Conservation (phyloP, 2,113 vertebrate genomes). For the Chiloscyllium plagiosum region DNA sequence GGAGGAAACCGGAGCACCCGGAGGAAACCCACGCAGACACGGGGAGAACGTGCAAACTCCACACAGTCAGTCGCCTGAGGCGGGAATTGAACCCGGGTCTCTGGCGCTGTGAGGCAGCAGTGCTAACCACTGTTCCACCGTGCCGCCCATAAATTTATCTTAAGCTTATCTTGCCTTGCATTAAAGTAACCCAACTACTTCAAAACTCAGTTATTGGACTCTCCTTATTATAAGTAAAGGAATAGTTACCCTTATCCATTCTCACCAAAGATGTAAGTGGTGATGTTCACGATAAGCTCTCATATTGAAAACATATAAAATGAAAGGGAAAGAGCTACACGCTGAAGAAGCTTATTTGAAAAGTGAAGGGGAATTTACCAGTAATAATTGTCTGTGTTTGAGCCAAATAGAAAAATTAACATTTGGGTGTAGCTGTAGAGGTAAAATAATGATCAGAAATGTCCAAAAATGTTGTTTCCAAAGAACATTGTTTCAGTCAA, state of each 20-base stretch:
- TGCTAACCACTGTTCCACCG: too few relatives aligned
- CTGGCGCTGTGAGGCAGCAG: too few relatives aligned
- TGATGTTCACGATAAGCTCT: not conserved
- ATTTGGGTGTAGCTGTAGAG: not conserved
- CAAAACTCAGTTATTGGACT: not conserved
- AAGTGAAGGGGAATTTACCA: not conserved
- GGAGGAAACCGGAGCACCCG: too few relatives aligned
- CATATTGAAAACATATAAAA: not conserved
- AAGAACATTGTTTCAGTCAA: not conserved
- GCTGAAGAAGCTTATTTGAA: not conserved
- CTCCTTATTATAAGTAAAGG: not conserved
- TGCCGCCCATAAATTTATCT: too few relatives aligned
- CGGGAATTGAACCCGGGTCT: too few relatives aligned
- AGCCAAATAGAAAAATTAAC: not conserved
- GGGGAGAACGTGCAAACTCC: too few relatives aligned
- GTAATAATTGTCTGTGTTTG: not conserved
- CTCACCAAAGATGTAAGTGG: not conserved
- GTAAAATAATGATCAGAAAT: not conserved
- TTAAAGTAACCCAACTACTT: not conserved
- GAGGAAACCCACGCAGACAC: too few relatives aligned
- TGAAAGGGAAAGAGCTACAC: not conserved
- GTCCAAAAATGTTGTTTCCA: not conserved
- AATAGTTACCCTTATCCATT: not conserved
- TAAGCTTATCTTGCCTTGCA: not conserved
- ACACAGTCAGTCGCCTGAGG: too few relatives aligned